phyloP scores from a whole-genome alignment of 2,797 vertebrate species.

The Sparus aurata region DNA sequence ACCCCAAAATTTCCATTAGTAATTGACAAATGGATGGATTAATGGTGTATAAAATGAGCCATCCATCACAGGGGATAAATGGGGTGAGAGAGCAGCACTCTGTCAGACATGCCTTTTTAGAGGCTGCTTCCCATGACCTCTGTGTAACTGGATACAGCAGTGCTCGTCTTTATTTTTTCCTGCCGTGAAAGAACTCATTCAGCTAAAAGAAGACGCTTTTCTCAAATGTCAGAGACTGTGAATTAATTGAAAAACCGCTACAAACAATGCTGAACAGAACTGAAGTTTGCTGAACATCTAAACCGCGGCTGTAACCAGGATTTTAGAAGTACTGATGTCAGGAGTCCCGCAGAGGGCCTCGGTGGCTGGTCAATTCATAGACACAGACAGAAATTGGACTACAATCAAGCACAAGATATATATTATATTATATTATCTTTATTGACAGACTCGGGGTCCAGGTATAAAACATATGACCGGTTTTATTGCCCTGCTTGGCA shows the following conservation, averaged over 20 bases:
- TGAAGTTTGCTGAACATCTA: neutral
- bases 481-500: too few species aligned
- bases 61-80: constrained; percentile 77
- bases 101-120: constrained; percentile 58
- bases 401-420: too few species aligned
- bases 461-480: too few species aligned
- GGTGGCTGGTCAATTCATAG: too few species aligned
- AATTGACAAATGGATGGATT: constrained; percentile 82
- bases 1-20: constrained; percentile 70
- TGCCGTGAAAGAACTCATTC: neutral
- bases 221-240: neutral
- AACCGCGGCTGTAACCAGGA: too few species aligned
- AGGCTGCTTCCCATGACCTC: constrained; percentile 59
- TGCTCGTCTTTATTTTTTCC: constrained; percentile 17
- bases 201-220: neutral
- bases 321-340: too few species aligned
- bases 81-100: constrained; percentile 63
- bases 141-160: constrained; percentile 34
- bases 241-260: neutral
- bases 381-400: too few species aligned
- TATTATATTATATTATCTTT: too few species aligned
- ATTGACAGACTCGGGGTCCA: too few species aligned
- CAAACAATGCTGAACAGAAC: neutral
- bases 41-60: constrained; percentile 81
- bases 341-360: too few species aligned